Base-by-base conservation (phyloP, 2,113 vertebrate genomes). In the Phrynocephalus versicolor region DNA sequence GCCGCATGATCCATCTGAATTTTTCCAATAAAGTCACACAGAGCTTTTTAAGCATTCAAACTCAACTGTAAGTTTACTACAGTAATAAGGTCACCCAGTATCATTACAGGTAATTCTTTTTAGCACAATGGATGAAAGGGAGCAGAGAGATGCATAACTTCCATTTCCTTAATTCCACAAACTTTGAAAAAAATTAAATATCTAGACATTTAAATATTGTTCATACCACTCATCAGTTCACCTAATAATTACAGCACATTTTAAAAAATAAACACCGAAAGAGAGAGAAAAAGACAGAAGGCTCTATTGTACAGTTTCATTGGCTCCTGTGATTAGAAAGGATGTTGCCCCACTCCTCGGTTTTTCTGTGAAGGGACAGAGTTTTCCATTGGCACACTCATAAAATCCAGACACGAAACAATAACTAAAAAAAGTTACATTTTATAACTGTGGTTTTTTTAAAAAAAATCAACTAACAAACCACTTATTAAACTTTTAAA, bases 191-290 rank as follows among this genome's bases (percentile, higher is more conserved):
- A 94, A 94, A 90, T 93, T 90, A 95, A 94, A 95, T 94, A 95
- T 92, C 95, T 90, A 95, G 94, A 94, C 92, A 93, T 89, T 91
- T 88, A 92, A 87, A 92, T 94, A 95, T 95, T 96, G 96, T 96
- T 96, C 95, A 90, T 94, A 93, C 94, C 82, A 93, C 96, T 96
- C 95, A 89, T 94, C 88, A 91, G 85, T 93, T 92, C 92, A 91
- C 95, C 93, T 94, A 94, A 95, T 93, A 95, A 90, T 93, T 93
- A 96, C 93, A 87, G 90, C 91, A 95, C 93, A 91, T 94, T 95
- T 86, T 88, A 35, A 85, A 96, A 86, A 96, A 95, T 92, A 94
- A 94, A 2, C 89, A 93, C 92, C 91, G 87, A 79, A 82, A 88
- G 85, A 86, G 27, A 65, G 27, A 65, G 23, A 27, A 76, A 90